These are phyloP conservation scores for Drosophila mimica DNA, from an alignment of 2,888 invertebrate species.

Conservation along the genomic window DNA sequence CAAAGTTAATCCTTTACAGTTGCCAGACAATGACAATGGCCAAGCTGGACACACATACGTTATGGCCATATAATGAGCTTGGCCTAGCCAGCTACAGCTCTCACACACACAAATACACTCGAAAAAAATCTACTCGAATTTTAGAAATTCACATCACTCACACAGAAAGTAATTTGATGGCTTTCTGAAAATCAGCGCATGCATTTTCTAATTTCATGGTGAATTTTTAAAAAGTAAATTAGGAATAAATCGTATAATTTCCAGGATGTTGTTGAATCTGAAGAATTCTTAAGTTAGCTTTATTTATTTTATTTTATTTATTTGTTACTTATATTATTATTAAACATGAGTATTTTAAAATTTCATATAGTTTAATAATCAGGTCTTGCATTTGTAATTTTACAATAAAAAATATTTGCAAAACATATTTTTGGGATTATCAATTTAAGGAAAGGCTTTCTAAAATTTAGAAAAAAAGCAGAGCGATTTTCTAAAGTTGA, in stretches of 20 bases:
- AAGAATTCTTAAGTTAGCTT: background rate
- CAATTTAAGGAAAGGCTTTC: background rate
- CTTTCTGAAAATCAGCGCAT: too few relatives aligned
- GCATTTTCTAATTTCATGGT: background rate
- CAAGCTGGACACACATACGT: slow-evolving; percentile 52
- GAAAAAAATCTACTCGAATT: background rate
- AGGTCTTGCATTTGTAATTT: background rate
- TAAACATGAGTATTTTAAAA: background rate
- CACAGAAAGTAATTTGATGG: background rate
- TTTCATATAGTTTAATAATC: background rate
- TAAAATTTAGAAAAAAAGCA: too few relatives aligned
- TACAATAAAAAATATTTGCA: background rate
- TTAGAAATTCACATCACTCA: background rate
- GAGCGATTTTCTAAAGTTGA: background rate
- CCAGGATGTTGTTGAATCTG: too few relatives aligned
- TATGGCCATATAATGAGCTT: slow-evolving; percentile 84
- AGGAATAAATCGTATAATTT: background rate
- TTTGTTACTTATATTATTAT: background rate
- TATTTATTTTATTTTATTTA: background rate
- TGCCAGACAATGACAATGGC: slow-evolving; percentile 54
- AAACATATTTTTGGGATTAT: background rate
- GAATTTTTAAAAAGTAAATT: background rate
- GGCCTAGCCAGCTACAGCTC: slow-evolving; percentile 17
- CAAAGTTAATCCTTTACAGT: slow-evolving; percentile 74
- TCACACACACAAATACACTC: slow-evolving; percentile 4